Conservation (phyloP, 2,113 vertebrate genomes). For the Pollimyrus isidori region DNA sequence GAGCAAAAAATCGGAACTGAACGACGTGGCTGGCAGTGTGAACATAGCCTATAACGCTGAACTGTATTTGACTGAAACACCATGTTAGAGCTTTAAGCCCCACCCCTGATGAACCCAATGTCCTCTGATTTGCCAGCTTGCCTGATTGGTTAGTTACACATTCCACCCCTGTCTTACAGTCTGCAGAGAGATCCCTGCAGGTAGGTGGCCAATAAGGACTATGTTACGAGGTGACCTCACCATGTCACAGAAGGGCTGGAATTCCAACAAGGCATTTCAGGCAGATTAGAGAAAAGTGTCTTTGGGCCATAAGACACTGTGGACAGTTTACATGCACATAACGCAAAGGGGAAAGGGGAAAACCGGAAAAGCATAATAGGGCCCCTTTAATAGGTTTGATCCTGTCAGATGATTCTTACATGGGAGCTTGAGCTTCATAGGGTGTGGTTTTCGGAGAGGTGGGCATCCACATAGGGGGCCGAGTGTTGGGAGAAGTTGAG, state of each 20-base stretch:
- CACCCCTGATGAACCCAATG: neutral
- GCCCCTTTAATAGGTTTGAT: neutral
- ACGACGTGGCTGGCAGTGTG: no score
- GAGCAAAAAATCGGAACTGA: no score
- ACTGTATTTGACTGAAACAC: neutral
- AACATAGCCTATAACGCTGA: neutral
- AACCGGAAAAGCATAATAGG: neutral
- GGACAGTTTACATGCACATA: neutral
- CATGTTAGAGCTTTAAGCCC: neutral
- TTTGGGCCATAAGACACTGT: neutral
- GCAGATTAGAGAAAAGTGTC: neutral
- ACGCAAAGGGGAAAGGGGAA: neutral
- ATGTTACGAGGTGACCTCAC: neutral
- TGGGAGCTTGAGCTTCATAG: constrained; percentile 2
- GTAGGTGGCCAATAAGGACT: neutral
- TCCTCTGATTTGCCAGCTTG: neutral
- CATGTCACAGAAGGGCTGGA: neutral
- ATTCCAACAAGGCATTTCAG: neutral
- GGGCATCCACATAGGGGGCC: constrained; percentile 26
- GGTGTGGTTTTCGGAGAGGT: constrained; percentile 20
- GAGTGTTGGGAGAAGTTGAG: constrained; percentile 28
- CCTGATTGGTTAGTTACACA: neutral
- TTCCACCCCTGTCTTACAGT: neutral
- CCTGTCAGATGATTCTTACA: constrained; percentile 42
- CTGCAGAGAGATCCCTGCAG: neutral